phyloP scores from a whole-genome alignment of 2,113 vertebrate species.

The Bubo scandiacus region DNA sequence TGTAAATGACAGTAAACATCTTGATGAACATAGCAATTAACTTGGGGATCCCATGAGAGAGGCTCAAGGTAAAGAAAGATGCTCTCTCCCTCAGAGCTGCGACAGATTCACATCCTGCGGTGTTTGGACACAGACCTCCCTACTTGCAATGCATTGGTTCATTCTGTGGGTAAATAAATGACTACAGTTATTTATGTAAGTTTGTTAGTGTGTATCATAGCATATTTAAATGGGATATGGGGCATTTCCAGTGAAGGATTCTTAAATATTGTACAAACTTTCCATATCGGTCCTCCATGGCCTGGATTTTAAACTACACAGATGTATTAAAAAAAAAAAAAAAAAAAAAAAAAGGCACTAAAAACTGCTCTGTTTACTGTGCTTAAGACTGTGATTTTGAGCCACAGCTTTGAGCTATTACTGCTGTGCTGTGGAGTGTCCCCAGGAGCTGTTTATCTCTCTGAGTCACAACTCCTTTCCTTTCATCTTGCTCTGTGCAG shows the following conservation, averaged over 20 bases:
- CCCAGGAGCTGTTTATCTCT: neutral
- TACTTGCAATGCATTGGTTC: neutral
- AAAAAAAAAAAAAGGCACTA: neutral
- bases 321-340: neutral
- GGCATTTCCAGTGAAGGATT: neutral
- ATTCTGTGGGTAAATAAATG: neutral
- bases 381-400: neutral
- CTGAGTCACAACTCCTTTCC: neutral
- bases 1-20: neutral
- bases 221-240: neutral
- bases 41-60: neutral
- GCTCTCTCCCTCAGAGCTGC: neutral
- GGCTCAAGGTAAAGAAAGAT: neutral
- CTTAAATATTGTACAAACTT: neutral
- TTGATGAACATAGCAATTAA: neutral
- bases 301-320: neutral
- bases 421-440: neutral
- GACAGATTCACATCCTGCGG: neutral
- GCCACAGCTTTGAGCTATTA: neutral
- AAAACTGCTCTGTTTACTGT: neutral
- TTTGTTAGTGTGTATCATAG: neutral
- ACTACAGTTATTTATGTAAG: neutral
- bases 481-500: neutral
- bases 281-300: neutral
- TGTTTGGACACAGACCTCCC: neutral